Conservation (phyloP, 1,140 invertebrate genomes). For the Hermetia illucens region DNA sequence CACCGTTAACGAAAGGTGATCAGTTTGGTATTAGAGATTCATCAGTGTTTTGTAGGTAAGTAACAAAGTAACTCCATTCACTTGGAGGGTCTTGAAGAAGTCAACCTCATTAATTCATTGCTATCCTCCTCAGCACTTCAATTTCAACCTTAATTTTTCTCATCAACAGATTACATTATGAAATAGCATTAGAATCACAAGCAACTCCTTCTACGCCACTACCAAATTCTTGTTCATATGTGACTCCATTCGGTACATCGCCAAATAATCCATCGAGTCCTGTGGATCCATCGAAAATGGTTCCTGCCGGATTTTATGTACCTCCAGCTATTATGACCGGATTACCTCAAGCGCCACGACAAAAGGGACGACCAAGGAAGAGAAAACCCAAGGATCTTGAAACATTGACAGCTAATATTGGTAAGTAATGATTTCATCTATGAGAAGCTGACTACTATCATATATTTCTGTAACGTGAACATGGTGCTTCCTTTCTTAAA, state of each 20-base stretch:
- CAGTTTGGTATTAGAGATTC: slow-evolving; percentile 84
- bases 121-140: slow-evolving; percentile 1
- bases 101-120: neutral
- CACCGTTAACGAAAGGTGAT: slow-evolving; percentile 74
- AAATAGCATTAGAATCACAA: slow-evolving; percentile 46
- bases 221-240: slow-evolving; percentile 42
- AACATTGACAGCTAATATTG: slow-evolving; percentile 67
- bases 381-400: slow-evolving; percentile 80
- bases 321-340: slow-evolving; percentile 27
- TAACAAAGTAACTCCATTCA: no score
- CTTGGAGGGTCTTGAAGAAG: neutral
- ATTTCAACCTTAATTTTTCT: neutral
- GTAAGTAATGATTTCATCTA: slow-evolving; percentile 45
- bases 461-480: no score
- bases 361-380: slow-evolving; percentile 85
- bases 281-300: slow-evolving; percentile 27
- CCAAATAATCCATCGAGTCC: slow-evolving; percentile 30
- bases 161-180: slow-evolving; percentile 59
- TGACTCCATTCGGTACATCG: slow-evolving; percentile 28
- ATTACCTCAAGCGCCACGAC: slow-evolving; percentile 48
- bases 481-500: no score
- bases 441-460: no score
- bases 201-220: slow-evolving; percentile 46
- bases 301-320: slow-evolving; percentile 29
- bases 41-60: slow-evolving; percentile 57